Conservation (phyloP, 2,888 invertebrate species). For the Heterodera filipjevi region DNA sequence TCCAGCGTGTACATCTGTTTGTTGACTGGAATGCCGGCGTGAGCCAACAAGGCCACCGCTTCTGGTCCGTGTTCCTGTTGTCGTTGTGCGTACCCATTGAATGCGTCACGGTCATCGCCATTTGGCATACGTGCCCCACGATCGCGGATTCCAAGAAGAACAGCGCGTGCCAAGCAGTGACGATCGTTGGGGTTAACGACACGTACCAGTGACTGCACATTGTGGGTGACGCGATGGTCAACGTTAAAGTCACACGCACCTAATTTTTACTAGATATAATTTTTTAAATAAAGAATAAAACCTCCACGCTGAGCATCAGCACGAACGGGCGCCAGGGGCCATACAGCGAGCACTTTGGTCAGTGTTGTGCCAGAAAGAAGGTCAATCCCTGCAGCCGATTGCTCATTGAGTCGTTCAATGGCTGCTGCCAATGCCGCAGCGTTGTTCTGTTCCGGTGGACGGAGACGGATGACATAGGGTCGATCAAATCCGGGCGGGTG, state of each 20-base stretch:
- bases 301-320: not conserved
- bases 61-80: not conserved
- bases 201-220: not conserved
- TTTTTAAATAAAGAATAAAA: no score
- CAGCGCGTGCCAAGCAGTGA: not conserved
- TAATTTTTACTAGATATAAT: no score
- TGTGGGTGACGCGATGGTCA: not conserved
- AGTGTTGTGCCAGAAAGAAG: not conserved
- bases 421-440: constrained; percentile 6
- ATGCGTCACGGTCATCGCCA: not conserved
- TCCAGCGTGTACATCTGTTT: not conserved
- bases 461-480: not conserved
- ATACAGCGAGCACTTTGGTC: constrained; percentile 18
- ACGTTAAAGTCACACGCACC: not conserved
- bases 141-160: not conserved
- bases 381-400: constrained; percentile 9
- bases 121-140: not conserved
- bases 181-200: not conserved
- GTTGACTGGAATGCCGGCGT: not conserved
- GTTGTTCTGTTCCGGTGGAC: constrained; percentile 21
- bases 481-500: not conserved
- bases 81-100: not conserved
- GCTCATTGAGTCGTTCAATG: constrained; percentile 19
- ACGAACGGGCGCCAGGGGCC: constrained; percentile 3
- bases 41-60: not conserved